Evolutionary conservation across 1,140 invertebrate genomes (phyloP).

Genomic region (Drosophila dunni): DNA sequence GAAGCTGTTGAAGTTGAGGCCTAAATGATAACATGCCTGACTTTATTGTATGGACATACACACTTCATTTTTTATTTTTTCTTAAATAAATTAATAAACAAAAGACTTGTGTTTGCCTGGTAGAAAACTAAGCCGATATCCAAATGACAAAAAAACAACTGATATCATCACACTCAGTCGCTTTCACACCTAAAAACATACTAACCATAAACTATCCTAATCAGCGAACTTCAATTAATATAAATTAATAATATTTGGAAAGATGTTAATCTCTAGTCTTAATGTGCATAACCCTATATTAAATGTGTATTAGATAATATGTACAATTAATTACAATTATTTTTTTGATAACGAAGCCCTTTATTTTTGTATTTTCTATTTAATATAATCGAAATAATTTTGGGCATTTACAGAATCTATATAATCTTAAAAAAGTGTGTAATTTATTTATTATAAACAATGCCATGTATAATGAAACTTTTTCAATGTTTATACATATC

Average conservation of each 20-base stretch:
- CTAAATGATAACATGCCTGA: constrained; percentile 84
- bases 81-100: constrained; percentile 71
- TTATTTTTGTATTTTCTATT: constrained; percentile 22
- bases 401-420: constrained; percentile 41
- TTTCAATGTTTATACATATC: constrained; percentile 22
- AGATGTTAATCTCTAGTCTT: constrained; percentile 14
- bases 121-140: constrained; percentile 70
- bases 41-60: constrained; percentile 81
- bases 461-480: constrained; percentile 24
- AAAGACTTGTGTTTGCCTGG: constrained; percentile 74
- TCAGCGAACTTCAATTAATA: background rate
- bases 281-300: constrained; percentile 15
- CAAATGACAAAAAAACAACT: constrained; percentile 54
- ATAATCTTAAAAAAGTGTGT: constrained; percentile 20
- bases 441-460: constrained; percentile 33
- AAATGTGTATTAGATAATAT: constrained; percentile 16
- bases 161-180: constrained; percentile 66
- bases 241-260: constrained; percentile 1
- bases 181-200: constrained; percentile 58
- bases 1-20: constrained; percentile 84
- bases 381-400: constrained; percentile 24
- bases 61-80: constrained; percentile 59
- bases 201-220: constrained; percentile 16
- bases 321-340: constrained; percentile 13
- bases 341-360: constrained; percentile 3